Conservation (phyloP, 2,113 vertebrate genomes). For the Aldabrachelys gigantea region DNA sequence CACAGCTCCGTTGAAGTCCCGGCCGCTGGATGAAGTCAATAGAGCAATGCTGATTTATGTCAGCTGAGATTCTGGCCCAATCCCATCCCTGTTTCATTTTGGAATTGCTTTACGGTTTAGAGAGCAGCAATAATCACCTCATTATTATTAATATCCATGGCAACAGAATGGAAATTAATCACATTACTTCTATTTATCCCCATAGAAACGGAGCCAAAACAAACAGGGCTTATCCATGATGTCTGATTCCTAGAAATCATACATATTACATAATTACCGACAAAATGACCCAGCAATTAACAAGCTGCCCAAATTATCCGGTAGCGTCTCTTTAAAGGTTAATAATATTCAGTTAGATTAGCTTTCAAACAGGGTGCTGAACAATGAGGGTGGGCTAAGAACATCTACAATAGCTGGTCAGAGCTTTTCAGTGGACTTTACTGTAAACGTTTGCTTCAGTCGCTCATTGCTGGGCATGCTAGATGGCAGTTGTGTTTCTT, state of each 20-base stretch:
- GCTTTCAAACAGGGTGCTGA: background rate
- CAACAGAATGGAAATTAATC: slow-evolving; percentile 78
- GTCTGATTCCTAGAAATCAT: slow-evolving; percentile 69
- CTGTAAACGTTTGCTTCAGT: background rate
- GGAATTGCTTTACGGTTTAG: slow-evolving; percentile 64
- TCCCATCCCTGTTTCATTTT: background rate
- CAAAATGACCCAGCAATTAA: background rate
- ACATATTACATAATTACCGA: slow-evolving; percentile 38
- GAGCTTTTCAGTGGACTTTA: background rate
- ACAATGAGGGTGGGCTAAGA: background rate
- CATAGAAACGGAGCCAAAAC: slow-evolving; percentile 73
- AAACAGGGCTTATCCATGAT: slow-evolving; percentile 67
- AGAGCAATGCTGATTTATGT: slow-evolving; percentile 44
- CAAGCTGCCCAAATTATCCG: background rate
- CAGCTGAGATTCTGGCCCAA: slow-evolving; percentile 5
- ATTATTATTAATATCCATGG: slow-evolving; percentile 80
- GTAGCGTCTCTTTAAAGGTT: background rate
- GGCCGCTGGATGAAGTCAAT: slow-evolving; percentile 26
- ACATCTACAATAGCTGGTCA: background rate
- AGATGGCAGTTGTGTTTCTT: accelerated
- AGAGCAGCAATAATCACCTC: slow-evolving; percentile 72
- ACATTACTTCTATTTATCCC: slow-evolving; percentile 65
- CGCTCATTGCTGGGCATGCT: background rate
- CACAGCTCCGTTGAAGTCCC: background rate
- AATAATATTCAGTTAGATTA: background rate